Evolutionary conservation across 1,140 invertebrate species (phyloP), one percentile per base, ranked within the genome.

Genomic region (Pogonognathellus flavescens): DNA sequence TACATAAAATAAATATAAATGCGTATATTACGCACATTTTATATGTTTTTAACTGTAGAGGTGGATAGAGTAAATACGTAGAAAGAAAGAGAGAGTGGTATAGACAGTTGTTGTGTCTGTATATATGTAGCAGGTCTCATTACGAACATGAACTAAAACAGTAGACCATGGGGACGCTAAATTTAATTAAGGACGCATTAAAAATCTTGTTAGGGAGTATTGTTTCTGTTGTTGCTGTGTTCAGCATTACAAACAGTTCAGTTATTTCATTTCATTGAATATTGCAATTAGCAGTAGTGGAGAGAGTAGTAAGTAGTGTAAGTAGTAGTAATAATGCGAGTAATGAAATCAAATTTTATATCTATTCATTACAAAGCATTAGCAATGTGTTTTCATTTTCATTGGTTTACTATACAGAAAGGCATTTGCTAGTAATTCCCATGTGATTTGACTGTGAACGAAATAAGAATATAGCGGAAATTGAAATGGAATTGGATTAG

Each of bases 41-140:
- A 60, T n/a, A 18, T 60, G n/a, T 25, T 25, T 10, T 25, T 7
- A 13, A 25, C 13, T 20, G 10, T 66, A 25, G 4, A 25, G 20
- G 22, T 31, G 62, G 31, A 31, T 49, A 16, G 41, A n/a, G n/a
- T n/a, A n/a, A n/a, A n/a, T 14, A n/a, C n/a, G 70, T 9, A 76
- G 9, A 8, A 31, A 76, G 22, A 72, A 16, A 50, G 41, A 50
- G 14, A 76, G 31, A 41, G 31, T 41, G 6, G 6, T 41, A 41
- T 41, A 41, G 41, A 76, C 41, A 50, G 25, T 41, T n/a, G 13
- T 76, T 49, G 31, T 76, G 70, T 76, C 70, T 76, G 70, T n/a
- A 76, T 76, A 31, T 76, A 76, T 76, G 70, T 76, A 76, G 70
- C 70, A n/a, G 25, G 41, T 76, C 31, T 76, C 25, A 49, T 50